Base-by-base conservation (phyloP, 1,140 invertebrate species). In the Copidosoma floridanum region DNA sequence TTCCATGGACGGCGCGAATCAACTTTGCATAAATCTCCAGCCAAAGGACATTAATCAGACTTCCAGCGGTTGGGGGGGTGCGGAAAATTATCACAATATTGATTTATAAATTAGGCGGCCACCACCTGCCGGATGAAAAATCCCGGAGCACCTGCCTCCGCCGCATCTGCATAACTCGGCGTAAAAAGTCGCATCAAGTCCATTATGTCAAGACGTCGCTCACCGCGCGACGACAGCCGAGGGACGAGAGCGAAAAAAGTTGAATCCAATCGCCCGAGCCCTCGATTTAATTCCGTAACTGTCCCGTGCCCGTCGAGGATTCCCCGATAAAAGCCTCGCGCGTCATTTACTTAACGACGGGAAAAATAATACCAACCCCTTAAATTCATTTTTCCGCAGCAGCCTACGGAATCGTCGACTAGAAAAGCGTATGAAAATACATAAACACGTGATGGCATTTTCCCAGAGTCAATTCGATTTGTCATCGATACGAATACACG, bases 271-370 rank as follows among this genome's bases (percentile, higher is more conserved):
- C 53, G 40, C 38, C 55, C 12, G 4, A n/a, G 20, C 37, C 29
- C 29, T 51, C 47, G 14, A 61, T 61, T 61, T 51, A 54, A 61
- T 61, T 61, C 41, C n/a, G n/a, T n/a, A n/a, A n/a, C n/a, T 35
- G 35, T 18, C 27, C 37, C 51, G 41, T 10, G 57, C 23, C 24
- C 12, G 27, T n/a, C 40, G 27, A 55, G 59, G 46, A 55, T 62
- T 57, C 20, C n/a, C n/a, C 53, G 60, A 57, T 62, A 62, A 62
- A 62, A 62, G 38, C 60, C 40, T 62, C 40, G 46, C 48, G 38
- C 53, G 38, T 57, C 47, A 62, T 63, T 63, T 53, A 57, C 57
- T 63, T 63, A 63, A 63, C 55, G 61, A 53, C 48, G 55, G 40
- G 26, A 53, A 63, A 61, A 57, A 63, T 63, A 63, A 57, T 62